Evolutionary conservation across 2,888 invertebrate species (phyloP), one percentile per base, ranked within the genome.

Genomic region (Charanyca ferruginea): DNA sequence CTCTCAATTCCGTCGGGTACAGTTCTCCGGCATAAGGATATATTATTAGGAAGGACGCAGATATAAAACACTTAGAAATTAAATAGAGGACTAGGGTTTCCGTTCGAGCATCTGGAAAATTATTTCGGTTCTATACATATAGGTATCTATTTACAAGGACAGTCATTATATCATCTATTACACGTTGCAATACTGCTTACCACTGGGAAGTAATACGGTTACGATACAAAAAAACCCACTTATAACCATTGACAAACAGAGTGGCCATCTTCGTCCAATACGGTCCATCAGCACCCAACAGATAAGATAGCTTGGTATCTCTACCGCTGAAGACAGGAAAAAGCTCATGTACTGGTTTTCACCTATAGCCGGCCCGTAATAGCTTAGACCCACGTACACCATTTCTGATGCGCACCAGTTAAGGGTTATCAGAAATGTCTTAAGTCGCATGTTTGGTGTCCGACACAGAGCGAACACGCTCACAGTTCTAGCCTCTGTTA

Each of bases 391-490:
- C 20, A 99, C 97, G 87, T 99, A 99, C 2, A 98, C 98, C 90
- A 98, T 98, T 86, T 98, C 98, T 83, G 98, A 98, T 54, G 98
- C 98, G 89, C 99, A 98, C 98, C 98, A 98, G 89, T 98, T 98
- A 23, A 98, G 91, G 0, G 98, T 98, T 60, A 98, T 98, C 59
- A 98, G 93, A 77, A 97, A 96, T 0, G 98, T 98, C 91, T 98
- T 99, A 16, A 98, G 92, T 51, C 98, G 96, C 97, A 98, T 98
- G 88, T 98, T 98, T 1, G 98, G 98, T 0, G 98, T 98, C 80
- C 97, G 96, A 84, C 97, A 98, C 16, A 98, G 92, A 52, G 97
- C 96, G 54, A 96, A 94, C 6, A 97, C 96, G 59, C 97, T 97
- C 0, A 90, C 90, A 18, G 90, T 81, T 81, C 93, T 92, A 0